Percentiles rank a stretch among this genome's conserved stretches.
These are phyloP conservation scores for Chunga burmeisteri DNA, from an alignment of 2,113 vertebrate genomes.

Conservation along the genomic window DNA sequence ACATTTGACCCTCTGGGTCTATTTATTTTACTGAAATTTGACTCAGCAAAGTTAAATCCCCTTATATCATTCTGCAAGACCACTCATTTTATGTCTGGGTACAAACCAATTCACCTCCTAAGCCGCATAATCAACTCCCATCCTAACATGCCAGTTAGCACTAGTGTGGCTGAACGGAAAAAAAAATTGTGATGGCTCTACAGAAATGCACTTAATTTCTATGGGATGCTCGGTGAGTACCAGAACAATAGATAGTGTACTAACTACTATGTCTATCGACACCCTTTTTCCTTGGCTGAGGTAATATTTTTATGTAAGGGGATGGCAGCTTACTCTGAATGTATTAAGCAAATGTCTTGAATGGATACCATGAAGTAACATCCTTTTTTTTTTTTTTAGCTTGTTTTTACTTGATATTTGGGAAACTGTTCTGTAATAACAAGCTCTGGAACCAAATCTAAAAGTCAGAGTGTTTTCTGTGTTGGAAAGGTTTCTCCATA, in stretches of 20 bases:
- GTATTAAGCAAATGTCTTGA: neutral
- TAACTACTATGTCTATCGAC: neutral
- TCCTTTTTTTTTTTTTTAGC: neutral
- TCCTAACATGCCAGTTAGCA: neutral
- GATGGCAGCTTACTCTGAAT: neutral
- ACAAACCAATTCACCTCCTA: neutral
- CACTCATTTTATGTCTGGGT: conserved; percentile 9
- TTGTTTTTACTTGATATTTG: neutral
- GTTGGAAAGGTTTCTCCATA: neutral
- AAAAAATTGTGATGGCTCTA: neutral
- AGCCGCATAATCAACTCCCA: neutral
- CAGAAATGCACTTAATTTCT: neutral
- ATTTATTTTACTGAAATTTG: conserved; percentile 25
- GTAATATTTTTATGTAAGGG: neutral
- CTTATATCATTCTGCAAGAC: neutral
- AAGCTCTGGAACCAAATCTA: neutral
- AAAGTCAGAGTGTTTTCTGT: neutral
- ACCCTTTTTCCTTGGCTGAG: neutral
- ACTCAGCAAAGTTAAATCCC: conserved; percentile 25
- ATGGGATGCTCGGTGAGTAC: neutral
- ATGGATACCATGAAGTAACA: neutral
- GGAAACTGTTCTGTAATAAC: neutral
- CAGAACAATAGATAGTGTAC: neutral
- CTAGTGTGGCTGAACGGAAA: neutral
- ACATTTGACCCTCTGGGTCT: neutral